Evolutionary conservation across 2,888 invertebrate genomes (phyloP).

Genomic region (Synergus itoensis): DNA sequence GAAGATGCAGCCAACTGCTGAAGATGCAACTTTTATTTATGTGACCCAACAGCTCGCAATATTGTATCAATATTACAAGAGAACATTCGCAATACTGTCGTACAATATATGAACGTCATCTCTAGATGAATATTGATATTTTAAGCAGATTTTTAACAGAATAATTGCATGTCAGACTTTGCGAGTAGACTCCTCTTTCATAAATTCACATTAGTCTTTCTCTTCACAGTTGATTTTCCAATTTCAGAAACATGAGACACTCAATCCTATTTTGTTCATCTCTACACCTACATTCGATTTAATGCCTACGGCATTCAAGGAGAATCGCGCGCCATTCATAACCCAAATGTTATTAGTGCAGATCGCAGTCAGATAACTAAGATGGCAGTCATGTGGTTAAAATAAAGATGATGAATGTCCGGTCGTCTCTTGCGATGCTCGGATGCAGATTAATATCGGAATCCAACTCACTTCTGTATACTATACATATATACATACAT

Average conservation of each 20-base stretch:
- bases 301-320: slow-evolving; percentile 38
- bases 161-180: not conserved
- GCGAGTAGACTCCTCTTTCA: not conserved
- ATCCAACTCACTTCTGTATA: slow-evolving; percentile 53
- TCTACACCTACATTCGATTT: slow-evolving; percentile 37
- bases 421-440: slow-evolving; percentile 64
- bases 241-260: not conserved
- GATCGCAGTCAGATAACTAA: slow-evolving; percentile 71
- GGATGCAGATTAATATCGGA: slow-evolving; percentile 73
- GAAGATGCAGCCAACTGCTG: too few relatives aligned
- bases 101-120: too few relatives aligned
- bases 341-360: slow-evolving; percentile 74
- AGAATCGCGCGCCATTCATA: slow-evolving; percentile 72
- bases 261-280: not conserved
- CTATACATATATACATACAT: not conserved
- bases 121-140: not conserved
- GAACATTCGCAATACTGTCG: too few relatives aligned
- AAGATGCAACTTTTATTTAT: too few relatives aligned
- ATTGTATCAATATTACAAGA: too few relatives aligned
- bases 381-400: slow-evolving; percentile 69
- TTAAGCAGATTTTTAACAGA: not conserved
- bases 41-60: too few relatives aligned
- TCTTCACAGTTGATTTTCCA: not conserved
- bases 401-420: slow-evolving; percentile 75
- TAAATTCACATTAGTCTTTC: not conserved